Percentiles rank a stretch among this genome's conserved stretches.
Conservation (phyloP, 2,113 vertebrate genomes). For the Pseudopipra pipra region DNA sequence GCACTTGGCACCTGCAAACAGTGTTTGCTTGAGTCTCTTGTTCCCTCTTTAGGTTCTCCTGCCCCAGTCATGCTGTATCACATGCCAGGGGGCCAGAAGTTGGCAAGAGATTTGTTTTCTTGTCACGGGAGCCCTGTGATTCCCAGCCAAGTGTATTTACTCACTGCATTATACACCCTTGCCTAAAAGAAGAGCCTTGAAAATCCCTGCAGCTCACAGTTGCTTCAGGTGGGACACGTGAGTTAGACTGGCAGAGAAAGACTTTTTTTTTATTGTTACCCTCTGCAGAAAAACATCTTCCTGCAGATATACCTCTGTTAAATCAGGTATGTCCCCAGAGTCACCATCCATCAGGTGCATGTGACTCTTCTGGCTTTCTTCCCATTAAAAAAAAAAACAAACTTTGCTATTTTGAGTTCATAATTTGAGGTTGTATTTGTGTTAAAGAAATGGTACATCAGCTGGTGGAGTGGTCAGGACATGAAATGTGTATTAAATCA, state of each 20-base stretch:
- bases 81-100: background rate
- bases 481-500: background rate
- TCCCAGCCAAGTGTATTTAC: background rate
- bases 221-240: background rate
- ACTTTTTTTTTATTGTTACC: background rate
- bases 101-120: background rate
- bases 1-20: background rate
- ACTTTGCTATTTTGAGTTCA: background rate
- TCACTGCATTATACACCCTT: background rate
- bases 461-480: background rate
- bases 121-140: background rate
- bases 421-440: background rate
- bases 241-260: background rate
- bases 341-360: fast-evolving
- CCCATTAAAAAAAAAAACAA: background rate
- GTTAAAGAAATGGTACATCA: background rate
- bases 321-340: background rate
- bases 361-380: background rate
- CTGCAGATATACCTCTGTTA: background rate
- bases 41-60: background rate
- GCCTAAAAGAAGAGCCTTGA: background rate
- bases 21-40: background rate
- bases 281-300: background rate
- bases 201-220: background rate
- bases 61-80: background rate